Conservation (phyloP, 2,113 vertebrate species). For the Oreochromis spilurus region DNA sequence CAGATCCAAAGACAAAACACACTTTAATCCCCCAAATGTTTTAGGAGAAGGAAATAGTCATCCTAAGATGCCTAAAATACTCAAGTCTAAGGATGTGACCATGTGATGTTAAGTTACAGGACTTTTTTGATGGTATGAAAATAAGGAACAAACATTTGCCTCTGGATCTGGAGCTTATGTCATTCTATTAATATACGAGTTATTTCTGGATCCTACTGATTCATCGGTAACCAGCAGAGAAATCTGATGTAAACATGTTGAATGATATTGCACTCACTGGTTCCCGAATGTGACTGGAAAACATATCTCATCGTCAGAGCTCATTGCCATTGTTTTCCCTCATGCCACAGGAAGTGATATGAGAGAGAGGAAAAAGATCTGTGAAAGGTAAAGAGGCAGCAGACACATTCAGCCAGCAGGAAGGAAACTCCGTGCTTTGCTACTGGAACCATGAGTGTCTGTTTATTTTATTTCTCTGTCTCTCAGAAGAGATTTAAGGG, state of each 20-base stretch:
- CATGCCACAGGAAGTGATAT: conserved; percentile 31
- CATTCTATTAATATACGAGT: neutral
- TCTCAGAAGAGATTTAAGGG: neutral
- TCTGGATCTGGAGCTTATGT: neutral
- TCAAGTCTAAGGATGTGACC: neutral
- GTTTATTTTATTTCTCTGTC: conserved; percentile 30
- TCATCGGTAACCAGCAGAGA: conserved; percentile 31
- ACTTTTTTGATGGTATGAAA: neutral
- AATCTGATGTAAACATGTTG: neutral
- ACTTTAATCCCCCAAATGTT: neutral
- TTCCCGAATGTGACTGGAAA: conserved; percentile 30
- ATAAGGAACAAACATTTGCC: neutral
- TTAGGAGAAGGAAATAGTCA: neutral
- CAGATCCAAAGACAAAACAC: neutral
- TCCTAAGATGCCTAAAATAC: neutral
- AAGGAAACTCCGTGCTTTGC: conserved; percentile 34
- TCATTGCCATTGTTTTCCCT: neutral
- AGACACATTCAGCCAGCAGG: neutral
- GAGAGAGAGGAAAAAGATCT: conserved; percentile 35
- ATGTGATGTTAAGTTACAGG: neutral
- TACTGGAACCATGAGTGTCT: conserved; percentile 40
- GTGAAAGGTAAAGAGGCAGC: conserved; percentile 39
- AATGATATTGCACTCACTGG: neutral
- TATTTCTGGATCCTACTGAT: conserved; percentile 4
- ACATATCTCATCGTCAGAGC: neutral